Percentiles rank a stretch among this genome's conserved stretches.
Evolutionary conservation across 2,797 vertebrate species (phyloP).

Genomic region (Xiphophorus birchmanni): DNA sequence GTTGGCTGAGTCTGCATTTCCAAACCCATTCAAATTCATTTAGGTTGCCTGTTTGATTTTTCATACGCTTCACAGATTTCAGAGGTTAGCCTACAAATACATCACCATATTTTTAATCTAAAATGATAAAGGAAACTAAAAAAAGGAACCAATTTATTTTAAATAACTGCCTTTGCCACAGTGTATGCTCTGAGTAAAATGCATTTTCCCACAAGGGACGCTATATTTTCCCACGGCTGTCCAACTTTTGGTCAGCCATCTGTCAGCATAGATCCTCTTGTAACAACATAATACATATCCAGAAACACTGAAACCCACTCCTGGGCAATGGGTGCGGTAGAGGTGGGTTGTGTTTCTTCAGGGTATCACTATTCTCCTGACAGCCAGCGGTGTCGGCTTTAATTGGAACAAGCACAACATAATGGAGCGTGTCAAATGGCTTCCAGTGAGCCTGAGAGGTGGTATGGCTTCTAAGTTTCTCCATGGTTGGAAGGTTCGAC

Average conservation of each 20-base stretch:
- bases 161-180: neutral
- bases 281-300: slow-evolving; percentile 69
- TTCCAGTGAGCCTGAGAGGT: slow-evolving; percentile 71
- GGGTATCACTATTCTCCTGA: slow-evolving; percentile 82
- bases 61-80: neutral
- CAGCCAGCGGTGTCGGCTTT: slow-evolving; percentile 88
- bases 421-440: slow-evolving; percentile 84
- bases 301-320: slow-evolving; percentile 56
- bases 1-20: neutral
- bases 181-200: slow-evolving; percentile 18
- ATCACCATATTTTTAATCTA: neutral
- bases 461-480: slow-evolving; percentile 53
- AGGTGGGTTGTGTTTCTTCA: slow-evolving; percentile 75
- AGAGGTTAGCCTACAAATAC: neutral
- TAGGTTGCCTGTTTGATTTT: no score
- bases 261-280: slow-evolving; percentile 62
- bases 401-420: slow-evolving; percentile 91
- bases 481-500: slow-evolving; percentile 45
- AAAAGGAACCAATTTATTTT: neutral
- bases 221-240: slow-evolving; percentile 9
- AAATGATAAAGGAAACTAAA: neutral
- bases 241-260: slow-evolving; percentile 35
- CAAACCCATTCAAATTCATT: neutral
- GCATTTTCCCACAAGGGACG: slow-evolving; percentile 9
- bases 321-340: slow-evolving; percentile 49